Evolutionary conservation across 64 coral and sea anemone genomes (phyloP).

Genomic region (Stichodactyla mertensii): DNA sequence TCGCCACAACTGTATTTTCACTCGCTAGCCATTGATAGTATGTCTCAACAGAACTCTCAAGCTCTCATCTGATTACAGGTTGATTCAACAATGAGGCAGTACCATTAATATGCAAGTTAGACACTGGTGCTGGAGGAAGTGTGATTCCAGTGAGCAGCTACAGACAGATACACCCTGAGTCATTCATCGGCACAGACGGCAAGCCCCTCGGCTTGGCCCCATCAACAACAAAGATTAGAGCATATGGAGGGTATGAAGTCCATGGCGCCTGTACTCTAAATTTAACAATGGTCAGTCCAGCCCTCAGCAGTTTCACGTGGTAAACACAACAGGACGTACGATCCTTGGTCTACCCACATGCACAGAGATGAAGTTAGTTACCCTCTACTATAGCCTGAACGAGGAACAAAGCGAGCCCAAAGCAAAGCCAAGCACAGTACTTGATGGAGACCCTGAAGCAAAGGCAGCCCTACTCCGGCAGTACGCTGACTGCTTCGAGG

Average conservation of each 20-base stretch:
- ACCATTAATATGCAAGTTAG: slow-evolving; percentile 49
- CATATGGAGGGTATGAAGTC: slow-evolving; percentile 64
- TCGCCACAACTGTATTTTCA: slow-evolving; percentile 24
- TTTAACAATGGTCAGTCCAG: slow-evolving; percentile 20
- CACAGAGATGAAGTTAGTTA: slow-evolving; percentile 35
- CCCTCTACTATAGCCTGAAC: slow-evolving; percentile 16
- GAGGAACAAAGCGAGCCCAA: not conserved
- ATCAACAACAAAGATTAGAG: slow-evolving; percentile 52
- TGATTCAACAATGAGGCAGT: slow-evolving; percentile 11
- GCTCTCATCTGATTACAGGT: slow-evolving; percentile 34
- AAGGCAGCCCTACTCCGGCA: slow-evolving; percentile 11
- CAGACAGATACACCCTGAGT: slow-evolving; percentile 22
- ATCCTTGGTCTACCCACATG: slow-evolving; percentile 51
- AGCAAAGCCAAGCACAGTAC: not conserved
- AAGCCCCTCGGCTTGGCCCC: slow-evolving; percentile 35
- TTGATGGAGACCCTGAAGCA: not conserved
- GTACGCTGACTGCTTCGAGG: slow-evolving; percentile 39
- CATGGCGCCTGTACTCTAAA: slow-evolving; percentile 44
- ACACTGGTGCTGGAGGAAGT: slow-evolving; percentile 65
- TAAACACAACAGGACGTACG: slow-evolving; percentile 29
- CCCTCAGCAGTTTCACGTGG: slow-evolving; percentile 50
- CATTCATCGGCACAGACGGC: slow-evolving; percentile 27
- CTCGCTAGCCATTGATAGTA: slow-evolving; percentile 16
- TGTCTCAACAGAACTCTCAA: slow-evolving; percentile 26
- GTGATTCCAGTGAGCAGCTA: slow-evolving; percentile 30